A percentile compares a stretch with the other conserved stretches of the same genome.
phyloP scores from a whole-genome alignment of 2,797 vertebrate genomes.

The Myotis myotis region DNA sequence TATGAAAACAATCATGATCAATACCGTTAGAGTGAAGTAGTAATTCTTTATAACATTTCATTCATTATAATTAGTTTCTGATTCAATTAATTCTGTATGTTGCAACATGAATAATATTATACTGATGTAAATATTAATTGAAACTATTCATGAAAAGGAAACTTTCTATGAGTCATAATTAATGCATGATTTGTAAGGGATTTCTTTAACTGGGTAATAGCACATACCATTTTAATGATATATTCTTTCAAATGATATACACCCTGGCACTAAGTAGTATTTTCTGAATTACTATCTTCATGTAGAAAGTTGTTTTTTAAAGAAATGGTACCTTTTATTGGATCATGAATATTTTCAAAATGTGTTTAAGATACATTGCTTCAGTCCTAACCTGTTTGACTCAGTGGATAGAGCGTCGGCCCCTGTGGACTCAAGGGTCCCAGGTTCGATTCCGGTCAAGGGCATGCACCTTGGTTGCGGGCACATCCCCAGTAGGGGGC shows the following conservation, averaged over 20 bases:
- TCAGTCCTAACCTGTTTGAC: not conserved
- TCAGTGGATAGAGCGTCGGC: too few relatives aligned
- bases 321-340: not conserved
- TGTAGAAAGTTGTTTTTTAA: not conserved
- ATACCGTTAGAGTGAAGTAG: not conserved
- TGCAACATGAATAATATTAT: not conserved
- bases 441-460: too few relatives aligned
- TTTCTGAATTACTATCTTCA: not conserved
- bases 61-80: not conserved
- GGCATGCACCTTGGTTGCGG: too few relatives aligned
- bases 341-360: not conserved
- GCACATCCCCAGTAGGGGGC: too few relatives aligned
- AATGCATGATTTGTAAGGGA: not conserved
- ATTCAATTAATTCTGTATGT: not conserved
- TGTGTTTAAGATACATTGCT: not conserved
- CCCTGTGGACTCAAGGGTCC: too few relatives aligned
- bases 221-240: not conserved
- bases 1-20: not conserved
- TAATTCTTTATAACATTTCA: not conserved
- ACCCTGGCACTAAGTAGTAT: not conserved
- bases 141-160: not conserved
- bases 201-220: not conserved
- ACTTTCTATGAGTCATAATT: not conserved
- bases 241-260: not conserved
- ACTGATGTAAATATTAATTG: not conserved